Evolutionary conservation across 2,113 vertebrate species (phyloP), one percentile per base, ranked within the genome.

Genomic region (Climacteris rufus): DNA sequence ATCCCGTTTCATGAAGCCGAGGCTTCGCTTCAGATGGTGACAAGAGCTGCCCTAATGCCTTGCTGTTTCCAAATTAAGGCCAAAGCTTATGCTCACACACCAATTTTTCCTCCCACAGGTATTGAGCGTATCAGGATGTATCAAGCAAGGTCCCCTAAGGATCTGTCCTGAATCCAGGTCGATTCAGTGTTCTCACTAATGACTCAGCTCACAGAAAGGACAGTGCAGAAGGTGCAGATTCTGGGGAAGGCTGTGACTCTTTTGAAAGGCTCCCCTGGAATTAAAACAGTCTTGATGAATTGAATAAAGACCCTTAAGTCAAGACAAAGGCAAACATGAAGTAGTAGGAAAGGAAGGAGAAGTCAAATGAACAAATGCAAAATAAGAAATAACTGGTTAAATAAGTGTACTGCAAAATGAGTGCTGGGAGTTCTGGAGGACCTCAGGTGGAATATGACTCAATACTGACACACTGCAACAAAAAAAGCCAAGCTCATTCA

Each of bases 401-500:
- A 75, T 37, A 89, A 71, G 49, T 75, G 28, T 3, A 40, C 31
- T 57, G 87, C 39, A 60, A 92, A 92, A 89, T 15, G 61, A 86
- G 23, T 14, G 54, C 74, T 75, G 61, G 40, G 56, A 87, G 60
- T 49, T 70, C 30, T 8, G 22, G 72, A 84, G 80, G 31, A 91
- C 64, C 72, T 49, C 90, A 84, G 72, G 91, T 89, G 27, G 89
- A 92, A 78, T 74, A 79, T 79, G 83, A 91, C 91, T 95, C 81
- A 96, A 77, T 40, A 60, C 52, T 45, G 86, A 89, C 89, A 93
- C 50, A 63, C 42, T 78, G 80, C 77, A 91, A 79, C 80, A 71
- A 82, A 89, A 87, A 79, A 33, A 19, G 52, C 71, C 71, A 91
- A 91, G 60, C 52, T 82, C 56, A 69, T 75, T 60, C 87, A 61